Conservation (phyloP, 2,113 vertebrate genomes). For the Sterna hirundo region DNA sequence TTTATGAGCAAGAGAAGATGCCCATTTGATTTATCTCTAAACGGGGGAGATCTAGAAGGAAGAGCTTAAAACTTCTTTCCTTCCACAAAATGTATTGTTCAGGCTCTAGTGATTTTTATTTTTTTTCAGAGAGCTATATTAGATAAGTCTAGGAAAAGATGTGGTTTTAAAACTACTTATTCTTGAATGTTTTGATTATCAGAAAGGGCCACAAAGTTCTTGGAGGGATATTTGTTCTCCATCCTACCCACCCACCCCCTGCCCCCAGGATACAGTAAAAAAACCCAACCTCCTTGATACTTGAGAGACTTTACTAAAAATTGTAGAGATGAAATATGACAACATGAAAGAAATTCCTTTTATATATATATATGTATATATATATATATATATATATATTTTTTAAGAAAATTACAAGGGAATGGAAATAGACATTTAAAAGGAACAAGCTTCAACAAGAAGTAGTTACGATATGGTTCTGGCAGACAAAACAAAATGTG, state of each 20-base stretch:
- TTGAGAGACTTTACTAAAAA: not conserved
- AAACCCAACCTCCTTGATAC: not conserved
- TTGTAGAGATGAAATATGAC: not conserved
- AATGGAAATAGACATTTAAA: not conserved
- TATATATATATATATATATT: no score
- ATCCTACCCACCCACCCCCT: not conserved
- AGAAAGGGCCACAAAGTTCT: not conserved
- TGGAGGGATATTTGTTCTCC: not conserved
- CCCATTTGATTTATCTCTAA: not conserved
- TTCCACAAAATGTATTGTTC: not conserved
- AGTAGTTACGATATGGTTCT: not conserved
- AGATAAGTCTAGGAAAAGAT: not conserved
- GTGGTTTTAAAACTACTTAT: not conserved
- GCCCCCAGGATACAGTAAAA: not conserved
- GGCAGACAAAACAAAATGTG: not conserved
- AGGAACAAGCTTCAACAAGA: slow-evolving; percentile 30
- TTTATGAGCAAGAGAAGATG: not conserved
- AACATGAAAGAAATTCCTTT: not conserved
- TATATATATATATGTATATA: no score
- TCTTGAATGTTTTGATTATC: not conserved
- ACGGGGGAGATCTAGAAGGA: not conserved
- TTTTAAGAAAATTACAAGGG: not conserved
- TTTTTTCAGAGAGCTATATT: not conserved
- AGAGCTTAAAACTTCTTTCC: not conserved
- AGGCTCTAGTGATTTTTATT: not conserved